A percentile compares a stretch with the other conserved stretches of the same genome.
Conservation (phyloP, 2,797 vertebrate species). For the Meriones psammophilus region DNA sequence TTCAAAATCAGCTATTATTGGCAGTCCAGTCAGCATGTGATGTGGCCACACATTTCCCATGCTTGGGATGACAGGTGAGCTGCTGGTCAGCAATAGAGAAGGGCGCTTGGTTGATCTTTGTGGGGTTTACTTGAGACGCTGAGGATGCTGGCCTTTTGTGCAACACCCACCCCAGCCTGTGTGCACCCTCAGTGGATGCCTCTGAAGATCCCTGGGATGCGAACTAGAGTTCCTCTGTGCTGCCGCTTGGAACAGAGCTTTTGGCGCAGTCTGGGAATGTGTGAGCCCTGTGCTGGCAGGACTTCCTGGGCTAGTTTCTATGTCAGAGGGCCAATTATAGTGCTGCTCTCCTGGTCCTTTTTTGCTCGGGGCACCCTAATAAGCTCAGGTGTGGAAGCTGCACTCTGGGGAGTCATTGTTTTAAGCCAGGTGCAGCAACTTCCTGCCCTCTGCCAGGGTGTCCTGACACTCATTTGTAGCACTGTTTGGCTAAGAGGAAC, state of each 20-base stretch:
- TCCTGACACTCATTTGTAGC: not conserved
- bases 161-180: fast-evolving
- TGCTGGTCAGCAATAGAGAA: fast-evolving
- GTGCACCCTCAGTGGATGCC: not conserved
- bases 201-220: fast-evolving
- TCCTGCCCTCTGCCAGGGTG: not conserved
- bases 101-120: no score
- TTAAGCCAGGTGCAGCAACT: not conserved
- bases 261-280: not conserved
- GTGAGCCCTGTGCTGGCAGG: not conserved
- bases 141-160: no score
- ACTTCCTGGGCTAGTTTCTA: not conserved
- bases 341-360: not conserved
- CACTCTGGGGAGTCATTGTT: not conserved
- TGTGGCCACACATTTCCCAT: not conserved
- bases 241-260: fast-evolving
- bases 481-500: not conserved
- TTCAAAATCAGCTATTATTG: slow-evolving; percentile 38
- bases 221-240: no score
- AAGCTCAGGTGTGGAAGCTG: not conserved
- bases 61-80: no score
- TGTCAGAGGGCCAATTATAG: fast-evolving
- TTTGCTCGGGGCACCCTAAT: fast-evolving
- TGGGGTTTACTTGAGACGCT: not conserved
- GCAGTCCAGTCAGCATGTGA: not conserved